These are phyloP conservation scores for Habrosyne pyritoides DNA, from an alignment of 2,888 invertebrate species.

Conservation along the genomic window DNA sequence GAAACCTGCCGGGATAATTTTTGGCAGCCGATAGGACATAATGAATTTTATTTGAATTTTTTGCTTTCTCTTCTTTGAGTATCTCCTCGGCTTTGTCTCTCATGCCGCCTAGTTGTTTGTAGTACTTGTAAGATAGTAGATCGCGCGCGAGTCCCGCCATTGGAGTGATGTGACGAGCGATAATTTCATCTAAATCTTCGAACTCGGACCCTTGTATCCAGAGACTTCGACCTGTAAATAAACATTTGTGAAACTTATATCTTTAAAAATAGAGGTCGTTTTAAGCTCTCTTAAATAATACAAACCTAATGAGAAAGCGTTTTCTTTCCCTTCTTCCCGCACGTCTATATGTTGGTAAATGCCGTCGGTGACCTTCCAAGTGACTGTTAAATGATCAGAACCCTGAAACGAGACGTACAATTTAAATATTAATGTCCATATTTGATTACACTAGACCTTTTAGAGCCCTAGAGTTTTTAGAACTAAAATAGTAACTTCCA, in stretches of 20 bases:
- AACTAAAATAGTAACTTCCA: too few species aligned
- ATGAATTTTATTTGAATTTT: slow-evolving; percentile 94
- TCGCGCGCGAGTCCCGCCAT: slow-evolving; percentile 98
- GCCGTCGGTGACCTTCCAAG: slow-evolving; percentile 98
- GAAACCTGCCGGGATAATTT: slow-evolving; percentile 95
- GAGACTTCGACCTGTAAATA: slow-evolving; percentile 81
- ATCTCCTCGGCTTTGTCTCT: slow-evolving; percentile 94
- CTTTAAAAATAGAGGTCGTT: background rate
- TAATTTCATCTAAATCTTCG: slow-evolving; percentile 99
- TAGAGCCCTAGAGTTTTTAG: too few species aligned
- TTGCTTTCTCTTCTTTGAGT: slow-evolving; percentile 94
- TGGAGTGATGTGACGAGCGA: slow-evolving; percentile 97
- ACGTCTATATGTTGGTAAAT: slow-evolving; percentile 99
- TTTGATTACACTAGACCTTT: too few species aligned
- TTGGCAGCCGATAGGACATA: slow-evolving; percentile 93
- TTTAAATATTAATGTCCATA: too few species aligned
- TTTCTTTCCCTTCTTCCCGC: slow-evolving; percentile 97
- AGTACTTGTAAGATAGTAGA: slow-evolving; percentile 95
- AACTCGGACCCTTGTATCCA: slow-evolving; percentile 97
- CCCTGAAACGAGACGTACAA: slow-evolving; percentile 79
- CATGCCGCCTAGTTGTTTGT: slow-evolving; percentile 89
- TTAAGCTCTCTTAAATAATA: slow-evolving; percentile 12
- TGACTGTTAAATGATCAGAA: slow-evolving; percentile 97
- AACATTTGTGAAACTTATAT: background rate
- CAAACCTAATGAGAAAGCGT: slow-evolving; percentile 96